These are phyloP conservation scores for Drosophila kambysellisi DNA, from an alignment of 2,888 invertebrate species.

Conservation along the genomic window DNA sequence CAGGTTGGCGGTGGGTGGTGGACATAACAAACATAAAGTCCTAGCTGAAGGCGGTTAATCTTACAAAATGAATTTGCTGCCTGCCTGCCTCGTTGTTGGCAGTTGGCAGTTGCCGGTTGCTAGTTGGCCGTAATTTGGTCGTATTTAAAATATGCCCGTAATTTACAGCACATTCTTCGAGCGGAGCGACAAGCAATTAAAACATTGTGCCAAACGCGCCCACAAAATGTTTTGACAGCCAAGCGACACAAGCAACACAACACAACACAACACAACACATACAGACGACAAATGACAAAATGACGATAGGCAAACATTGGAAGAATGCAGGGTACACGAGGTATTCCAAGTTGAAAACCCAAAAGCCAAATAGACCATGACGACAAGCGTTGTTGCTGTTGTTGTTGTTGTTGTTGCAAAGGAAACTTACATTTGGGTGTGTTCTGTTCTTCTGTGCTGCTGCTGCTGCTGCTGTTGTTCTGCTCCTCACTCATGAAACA, in stretches of 20 bases:
- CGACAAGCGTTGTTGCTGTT: slow-evolving; percentile 33
- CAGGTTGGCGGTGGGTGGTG: neutral
- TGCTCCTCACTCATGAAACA: slow-evolving; percentile 42
- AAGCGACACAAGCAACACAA: slow-evolving; percentile 34
- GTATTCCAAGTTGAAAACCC: slow-evolving; percentile 54
- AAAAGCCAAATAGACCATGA: slow-evolving; percentile 76
- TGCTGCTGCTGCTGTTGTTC: slow-evolving; percentile 21
- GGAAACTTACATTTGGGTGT: slow-evolving; percentile 60
- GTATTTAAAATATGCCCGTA: slow-evolving; percentile 34
- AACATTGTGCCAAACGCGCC: slow-evolving; percentile 68
- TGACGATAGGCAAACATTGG: slow-evolving; percentile 32
- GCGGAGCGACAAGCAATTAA: slow-evolving; percentile 55
- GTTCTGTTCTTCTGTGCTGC: slow-evolving; percentile 36
- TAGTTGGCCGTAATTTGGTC: slow-evolving; percentile 40
- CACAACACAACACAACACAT: slow-evolving; percentile 9
- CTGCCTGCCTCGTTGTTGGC: neutral
- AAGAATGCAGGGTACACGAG: slow-evolving; percentile 2
- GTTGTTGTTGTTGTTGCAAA: slow-evolving; percentile 22
- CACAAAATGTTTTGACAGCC: slow-evolving; percentile 51
- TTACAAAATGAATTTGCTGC: slow-evolving; percentile 35
- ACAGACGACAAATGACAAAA: slow-evolving; percentile 30
- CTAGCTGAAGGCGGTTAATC: slow-evolving; percentile 36
- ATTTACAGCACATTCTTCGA: slow-evolving; percentile 47
- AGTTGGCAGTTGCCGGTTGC: slow-evolving; percentile 17
- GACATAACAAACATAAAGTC: slow-evolving; percentile 7